Base-by-base conservation (phyloP, 1,140 invertebrate species). In the Dufourea novaeangliae region DNA sequence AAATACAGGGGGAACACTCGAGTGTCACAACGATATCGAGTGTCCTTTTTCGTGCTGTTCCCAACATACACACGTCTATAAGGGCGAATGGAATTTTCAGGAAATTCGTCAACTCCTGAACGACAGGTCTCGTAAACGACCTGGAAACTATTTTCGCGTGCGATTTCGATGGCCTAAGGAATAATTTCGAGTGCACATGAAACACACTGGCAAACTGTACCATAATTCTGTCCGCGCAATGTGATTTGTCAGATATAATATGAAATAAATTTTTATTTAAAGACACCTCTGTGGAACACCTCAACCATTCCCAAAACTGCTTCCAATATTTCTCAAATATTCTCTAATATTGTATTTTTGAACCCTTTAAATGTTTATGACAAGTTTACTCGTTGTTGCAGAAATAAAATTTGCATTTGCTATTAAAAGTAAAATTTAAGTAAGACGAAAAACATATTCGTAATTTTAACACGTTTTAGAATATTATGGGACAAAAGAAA, bases 191-290 rank as follows among this genome's bases (percentile, higher is more conserved):
- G 27, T 75, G 29, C 72, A 84, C 50, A n/a, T 69, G 41, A 64
- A 71, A n/a, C n/a, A n/a, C 41, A 68, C 27, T n/a, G 71, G 37
- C 29, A 54, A 66, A 67, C 41, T 76, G 54, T 73, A 80, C 64
- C 12, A 72, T 66, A 84, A 44, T 14, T 37, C 67, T 66, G 77
- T 46, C 68, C 17, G 66, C 59, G 69, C 52, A 64, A 74, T 69
- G 37, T 79, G 37, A 63, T 82, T 85, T 80, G 72, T 73, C 73
- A 75, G 27, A 32, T 56, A 81, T 41, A 69, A 80, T 27, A 27
- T 25, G 20, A 76, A 85, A 85, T 82, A 85, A 82, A 85, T 85
- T 85, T 85, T 75, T 85, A 85, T 76, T 39, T 76, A 84, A 84
- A 54, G 7, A 62, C 5, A 76, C 0, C 2, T 32, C 20, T 20